Evolutionary conservation across 2,888 invertebrate genomes (phyloP), one percentile per base, ranked within the genome.

Genomic region (Nowickia ferox): DNA sequence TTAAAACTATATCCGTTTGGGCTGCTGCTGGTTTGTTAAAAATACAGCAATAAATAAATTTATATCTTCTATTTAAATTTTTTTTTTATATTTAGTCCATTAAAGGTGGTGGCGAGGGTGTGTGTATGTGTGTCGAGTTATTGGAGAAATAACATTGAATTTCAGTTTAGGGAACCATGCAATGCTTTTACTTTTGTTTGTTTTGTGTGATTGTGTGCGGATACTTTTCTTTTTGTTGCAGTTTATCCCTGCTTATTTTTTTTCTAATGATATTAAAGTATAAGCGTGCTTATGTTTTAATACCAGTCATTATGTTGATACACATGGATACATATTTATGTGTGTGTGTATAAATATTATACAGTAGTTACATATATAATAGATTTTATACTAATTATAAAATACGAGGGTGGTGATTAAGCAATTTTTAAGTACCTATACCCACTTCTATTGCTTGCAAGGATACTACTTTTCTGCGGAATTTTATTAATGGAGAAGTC

Each of bases 51-150:
- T 69, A 38, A 61, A 69, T 48, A 53, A 68, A 76, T 76, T 69
- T 76, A 55, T 71, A 68, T 57, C 77, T 81, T 85, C 81, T 84
- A 85, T 78, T 78, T 74, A 69, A 82, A 84, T n/a, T 53, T 53
- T 53, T 17, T 8, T n/a, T 38, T 22, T 61, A 57, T 68, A 55
- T 66, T 59, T 38, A 48, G 38, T 48, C 1, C 1, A 19, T 17
- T 40, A 53, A 53, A 79, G 63, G 65, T 55, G 85, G 81, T 75
- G 85, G 74, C 76, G 80, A 53, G 17, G 69, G 30, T 30, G 30
- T 30, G 30, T 30, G 30, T 30, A 0, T 51, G 81, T 84, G 84
- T 69, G 63, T 38, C 72, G 22, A 65, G 11, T 72, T 65, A 79
- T 42, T 79, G 61, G 10, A 42, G 53, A 61, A 59, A 13, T 42